phyloP scores from a whole-genome alignment of 2,888 invertebrate genomes.

The Pogonocherus hispidulus region DNA sequence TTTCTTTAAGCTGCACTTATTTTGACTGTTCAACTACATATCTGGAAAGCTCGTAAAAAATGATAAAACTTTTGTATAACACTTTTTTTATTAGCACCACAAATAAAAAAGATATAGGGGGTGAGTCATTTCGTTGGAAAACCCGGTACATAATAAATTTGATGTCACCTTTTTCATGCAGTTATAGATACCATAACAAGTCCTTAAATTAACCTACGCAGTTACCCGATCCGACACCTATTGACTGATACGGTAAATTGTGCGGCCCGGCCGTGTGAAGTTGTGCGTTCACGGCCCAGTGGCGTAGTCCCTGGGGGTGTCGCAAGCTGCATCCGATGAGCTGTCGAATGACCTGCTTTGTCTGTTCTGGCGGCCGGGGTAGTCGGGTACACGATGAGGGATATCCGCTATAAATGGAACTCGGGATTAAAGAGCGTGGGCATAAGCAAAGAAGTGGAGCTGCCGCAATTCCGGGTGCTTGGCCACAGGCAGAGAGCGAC shows the following conservation, averaged over 20 bases:
- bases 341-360: conserved; percentile 68
- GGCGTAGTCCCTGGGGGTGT: conserved; percentile 23
- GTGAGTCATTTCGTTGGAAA: no score
- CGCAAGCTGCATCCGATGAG: conserved; percentile 49
- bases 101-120: no score
- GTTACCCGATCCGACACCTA: neutral
- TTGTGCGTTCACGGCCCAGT: conserved; percentile 27
- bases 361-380: conserved; percentile 69
- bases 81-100: no score
- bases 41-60: no score
- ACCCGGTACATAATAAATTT: no score
- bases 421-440: conserved; percentile 93
- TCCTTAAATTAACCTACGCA: no score
- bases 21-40: no score
- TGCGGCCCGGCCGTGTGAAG: conserved; percentile 19
- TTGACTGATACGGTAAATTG: conserved; percentile 9
- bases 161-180: no score
- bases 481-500: conserved; percentile 95
- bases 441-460: conserved; percentile 95
- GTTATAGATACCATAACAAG: no score
- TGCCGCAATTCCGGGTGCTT: conserved; percentile 97
- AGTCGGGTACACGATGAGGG: conserved; percentile 98
- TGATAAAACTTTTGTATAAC: no score
- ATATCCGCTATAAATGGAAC: conserved; percentile 97
- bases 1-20: no score